These are phyloP conservation scores for Mareca strepera DNA, from an alignment of 2,797 vertebrate species.

Conservation along the genomic window DNA sequence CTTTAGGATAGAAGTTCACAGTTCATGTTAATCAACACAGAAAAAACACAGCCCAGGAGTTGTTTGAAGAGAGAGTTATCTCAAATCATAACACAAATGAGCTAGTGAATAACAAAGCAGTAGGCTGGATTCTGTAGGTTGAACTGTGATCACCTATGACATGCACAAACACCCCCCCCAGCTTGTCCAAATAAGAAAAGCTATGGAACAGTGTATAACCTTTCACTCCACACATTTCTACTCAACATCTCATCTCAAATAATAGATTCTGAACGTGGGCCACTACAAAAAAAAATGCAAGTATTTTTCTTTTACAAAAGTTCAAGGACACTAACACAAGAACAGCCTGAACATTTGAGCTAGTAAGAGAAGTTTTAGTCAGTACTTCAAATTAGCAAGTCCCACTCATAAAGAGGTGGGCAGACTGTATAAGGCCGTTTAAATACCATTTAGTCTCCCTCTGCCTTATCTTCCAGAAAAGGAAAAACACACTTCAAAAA, in stretches of 20 bases:
- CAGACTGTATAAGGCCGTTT: not conserved
- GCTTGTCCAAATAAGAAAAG: not conserved
- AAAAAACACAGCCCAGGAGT: not conserved
- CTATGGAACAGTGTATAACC: not conserved
- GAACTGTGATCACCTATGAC: not conserved
- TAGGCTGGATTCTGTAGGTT: accelerated
- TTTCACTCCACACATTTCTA: not conserved
- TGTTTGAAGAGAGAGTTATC: not conserved
- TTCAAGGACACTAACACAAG: not conserved
- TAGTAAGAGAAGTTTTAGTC: not conserved
- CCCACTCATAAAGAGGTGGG: not conserved
- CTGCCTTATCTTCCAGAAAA: not conserved
- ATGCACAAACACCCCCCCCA: no score
- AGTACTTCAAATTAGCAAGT: not conserved
- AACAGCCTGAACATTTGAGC: not conserved
- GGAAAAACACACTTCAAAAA: not conserved
- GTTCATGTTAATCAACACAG: not conserved
- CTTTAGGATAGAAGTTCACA: slow-evolving; percentile 75
- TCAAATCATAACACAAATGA: not conserved
- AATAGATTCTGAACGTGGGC: not conserved
- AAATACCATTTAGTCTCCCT: not conserved
- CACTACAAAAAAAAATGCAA: not conserved
- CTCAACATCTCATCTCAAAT: not conserved
- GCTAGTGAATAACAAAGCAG: not conserved
- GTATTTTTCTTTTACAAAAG: not conserved